phyloP scores from a whole-genome alignment of 2,888 invertebrate genomes.

The Drosophila kanekoi region DNA sequence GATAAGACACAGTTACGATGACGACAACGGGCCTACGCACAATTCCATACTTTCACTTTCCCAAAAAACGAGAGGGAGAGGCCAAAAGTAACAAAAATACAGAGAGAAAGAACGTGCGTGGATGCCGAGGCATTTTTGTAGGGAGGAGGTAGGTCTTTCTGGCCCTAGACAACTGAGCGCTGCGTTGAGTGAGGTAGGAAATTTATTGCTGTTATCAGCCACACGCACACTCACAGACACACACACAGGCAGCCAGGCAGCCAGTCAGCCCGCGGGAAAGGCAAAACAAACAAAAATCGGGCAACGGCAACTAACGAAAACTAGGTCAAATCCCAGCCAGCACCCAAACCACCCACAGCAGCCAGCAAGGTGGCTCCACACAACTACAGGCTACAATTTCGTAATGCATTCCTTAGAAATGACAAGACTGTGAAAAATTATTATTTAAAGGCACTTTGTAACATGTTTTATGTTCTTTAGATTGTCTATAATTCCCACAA shows the following conservation, averaged over 20 bases:
- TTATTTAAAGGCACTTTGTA: neutral
- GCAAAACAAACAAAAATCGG: conserved; percentile 49
- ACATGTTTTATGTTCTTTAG: no score
- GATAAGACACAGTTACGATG: conserved; percentile 59
- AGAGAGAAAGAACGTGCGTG: conserved; percentile 25
- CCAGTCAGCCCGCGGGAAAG: conserved; percentile 22
- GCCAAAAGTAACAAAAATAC: conserved; percentile 3
- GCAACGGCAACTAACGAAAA: conserved; percentile 45
- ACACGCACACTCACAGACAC: conserved; percentile 11
- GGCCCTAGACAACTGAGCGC: conserved; percentile 71
- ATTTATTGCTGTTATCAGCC: conserved; percentile 71
- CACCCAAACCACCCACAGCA: conserved; percentile 1
- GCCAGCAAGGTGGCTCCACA: neutral
- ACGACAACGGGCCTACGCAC: conserved; percentile 53
- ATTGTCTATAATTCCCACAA: no score
- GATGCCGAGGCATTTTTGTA: conserved; percentile 24
- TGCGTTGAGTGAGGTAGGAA: conserved; percentile 77
- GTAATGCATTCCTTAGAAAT: conserved; percentile 24
- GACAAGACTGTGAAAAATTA: conserved; percentile 20
- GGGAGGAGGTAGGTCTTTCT: conserved; percentile 32
- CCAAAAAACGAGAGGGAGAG: neutral
- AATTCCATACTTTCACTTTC: conserved; percentile 61
- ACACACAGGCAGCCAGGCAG: conserved; percentile 6
- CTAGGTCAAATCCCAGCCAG: conserved; percentile 63
- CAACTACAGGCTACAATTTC: conserved; percentile 29